phyloP scores from a whole-genome alignment of 2,797 vertebrate species.

The Myotis findleyi region DNA sequence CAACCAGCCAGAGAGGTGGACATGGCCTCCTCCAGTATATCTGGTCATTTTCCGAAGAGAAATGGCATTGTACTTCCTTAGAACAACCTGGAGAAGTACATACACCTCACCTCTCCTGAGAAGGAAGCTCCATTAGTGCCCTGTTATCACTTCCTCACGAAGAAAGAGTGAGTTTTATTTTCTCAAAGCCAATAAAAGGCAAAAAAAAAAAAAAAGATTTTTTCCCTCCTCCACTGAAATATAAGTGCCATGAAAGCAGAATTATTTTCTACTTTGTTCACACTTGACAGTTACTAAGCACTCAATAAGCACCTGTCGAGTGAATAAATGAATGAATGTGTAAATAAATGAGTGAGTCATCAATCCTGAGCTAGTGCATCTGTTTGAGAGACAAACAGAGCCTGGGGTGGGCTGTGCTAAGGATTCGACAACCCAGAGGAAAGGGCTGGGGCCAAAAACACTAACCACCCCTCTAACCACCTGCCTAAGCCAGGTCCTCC shows the following conservation, averaged over 20 bases:
- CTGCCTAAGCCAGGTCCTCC: not conserved
- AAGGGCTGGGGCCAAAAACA: fast-evolving
- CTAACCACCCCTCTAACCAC: fast-evolving
- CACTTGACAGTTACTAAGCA: not conserved
- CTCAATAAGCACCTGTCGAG: not conserved
- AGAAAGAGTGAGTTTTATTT: not conserved
- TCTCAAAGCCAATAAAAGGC: not conserved
- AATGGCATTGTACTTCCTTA: not conserved
- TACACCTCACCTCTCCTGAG: not conserved
- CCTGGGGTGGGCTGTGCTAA: not conserved
- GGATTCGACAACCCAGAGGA: not conserved
- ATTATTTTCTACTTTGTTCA: not conserved
- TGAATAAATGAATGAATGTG: not conserved
- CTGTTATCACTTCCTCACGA: not conserved
- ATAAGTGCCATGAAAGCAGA: not conserved
- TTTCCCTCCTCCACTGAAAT: not conserved
- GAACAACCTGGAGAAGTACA: fast-evolving
- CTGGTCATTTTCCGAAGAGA: not conserved
- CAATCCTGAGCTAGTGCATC: not conserved
- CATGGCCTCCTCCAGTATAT: fast-evolving
- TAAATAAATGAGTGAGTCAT: not conserved
- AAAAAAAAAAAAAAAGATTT: not conserved
- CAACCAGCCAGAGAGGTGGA: no score
- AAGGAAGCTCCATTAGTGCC: not conserved
- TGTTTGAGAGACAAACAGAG: not conserved